Percentiles rank a stretch among this genome's conserved stretches.
Conservation (phyloP, 1,140 invertebrate genomes). For the Aphelenchoides fujianensis region DNA sequence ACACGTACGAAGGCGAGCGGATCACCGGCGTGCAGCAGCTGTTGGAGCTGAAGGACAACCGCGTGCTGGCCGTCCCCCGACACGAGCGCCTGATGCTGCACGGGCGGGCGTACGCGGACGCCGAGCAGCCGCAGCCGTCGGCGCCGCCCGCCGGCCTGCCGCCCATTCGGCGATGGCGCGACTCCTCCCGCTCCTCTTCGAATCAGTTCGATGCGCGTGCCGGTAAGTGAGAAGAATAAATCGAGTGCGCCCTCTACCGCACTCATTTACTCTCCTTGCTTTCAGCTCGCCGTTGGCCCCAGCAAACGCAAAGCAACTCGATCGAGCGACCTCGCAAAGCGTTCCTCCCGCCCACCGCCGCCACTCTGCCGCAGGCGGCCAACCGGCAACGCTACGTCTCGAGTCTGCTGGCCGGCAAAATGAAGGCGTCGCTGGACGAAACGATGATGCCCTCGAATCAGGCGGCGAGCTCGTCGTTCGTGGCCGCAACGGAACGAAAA, state of each 20-base stretch:
- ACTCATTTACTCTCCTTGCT: neutral
- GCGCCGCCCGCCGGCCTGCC: neutral
- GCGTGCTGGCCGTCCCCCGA: slow-evolving; percentile 44
- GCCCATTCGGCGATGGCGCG: neutral
- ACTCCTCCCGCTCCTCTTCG: neutral
- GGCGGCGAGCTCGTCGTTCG: neutral
- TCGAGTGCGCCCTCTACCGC: neutral
- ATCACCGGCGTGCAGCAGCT: slow-evolving; percentile 38
- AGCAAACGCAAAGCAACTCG: slow-evolving; percentile 16
- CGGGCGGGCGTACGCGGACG: slow-evolving; percentile 15
- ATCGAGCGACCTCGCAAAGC: slow-evolving; percentile 28
- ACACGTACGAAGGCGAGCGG: slow-evolving; percentile 46
- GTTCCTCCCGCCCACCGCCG: neutral
- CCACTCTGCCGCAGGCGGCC: neutral
- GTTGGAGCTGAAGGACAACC: slow-evolving; percentile 42
- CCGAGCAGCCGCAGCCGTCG: neutral
- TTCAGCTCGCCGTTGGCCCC: neutral
- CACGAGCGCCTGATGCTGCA: slow-evolving; percentile 35
- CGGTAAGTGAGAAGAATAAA: neutral
- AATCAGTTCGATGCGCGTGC: no score
- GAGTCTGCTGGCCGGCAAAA: neutral
- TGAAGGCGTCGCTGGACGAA: slow-evolving; percentile 7
- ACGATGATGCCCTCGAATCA: neutral
- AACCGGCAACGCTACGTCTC: neutral
- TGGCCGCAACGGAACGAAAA: neutral